Base-by-base conservation (phyloP, 2,113 vertebrate genomes). In the Nerophis lumbriciformis region DNA sequence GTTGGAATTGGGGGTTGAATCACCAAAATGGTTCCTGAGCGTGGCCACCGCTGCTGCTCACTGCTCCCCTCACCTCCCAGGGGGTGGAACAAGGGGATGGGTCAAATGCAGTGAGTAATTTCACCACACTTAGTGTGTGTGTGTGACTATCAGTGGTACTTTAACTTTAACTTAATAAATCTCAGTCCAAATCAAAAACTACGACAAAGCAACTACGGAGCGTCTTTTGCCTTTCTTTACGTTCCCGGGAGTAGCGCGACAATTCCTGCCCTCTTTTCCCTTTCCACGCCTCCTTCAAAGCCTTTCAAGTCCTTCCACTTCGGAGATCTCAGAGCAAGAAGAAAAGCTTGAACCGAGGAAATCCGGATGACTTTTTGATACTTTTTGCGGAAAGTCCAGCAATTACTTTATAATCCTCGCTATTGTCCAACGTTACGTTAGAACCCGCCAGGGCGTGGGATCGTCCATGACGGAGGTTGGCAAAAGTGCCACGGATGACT, bases 341-440 rank as follows among this genome's bases (percentile, higher is more conserved):
- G 60, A 76, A 55, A 67, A 76, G 76, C 81, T 45, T 85, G 83
- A 85, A 63, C 67, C 56, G 63, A 75, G 66, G 65, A 83, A 78
- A 78, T 80, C 82, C 77, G 71, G 71, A 86, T 78, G 37, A 50
- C 37, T 48, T 65, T 73, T 80, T 53, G 67, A 71, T 78, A 80
- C 77, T 45, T 45, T 44, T 12, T 69, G 58, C 57, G 81, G 12
- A 74, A 81, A 77, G 78, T 79, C 74, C 83, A 81, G 69, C 73
- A 76, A 81, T 80, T 81, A 74, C 80, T 78, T 80, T 55, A 5
- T 80, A 84, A 84, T 85, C 73, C 76, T 58, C 48, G 52, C 61
- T 69, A 61, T 69, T 84, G 72, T 81, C 52, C 36, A 9, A 50
- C 16, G 42, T 78, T 75, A 69, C 61, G 51, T 77, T 53, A 11